These are phyloP conservation scores for Cacatua alba DNA, from an alignment of 2,113 vertebrate genomes.

Conservation along the genomic window DNA sequence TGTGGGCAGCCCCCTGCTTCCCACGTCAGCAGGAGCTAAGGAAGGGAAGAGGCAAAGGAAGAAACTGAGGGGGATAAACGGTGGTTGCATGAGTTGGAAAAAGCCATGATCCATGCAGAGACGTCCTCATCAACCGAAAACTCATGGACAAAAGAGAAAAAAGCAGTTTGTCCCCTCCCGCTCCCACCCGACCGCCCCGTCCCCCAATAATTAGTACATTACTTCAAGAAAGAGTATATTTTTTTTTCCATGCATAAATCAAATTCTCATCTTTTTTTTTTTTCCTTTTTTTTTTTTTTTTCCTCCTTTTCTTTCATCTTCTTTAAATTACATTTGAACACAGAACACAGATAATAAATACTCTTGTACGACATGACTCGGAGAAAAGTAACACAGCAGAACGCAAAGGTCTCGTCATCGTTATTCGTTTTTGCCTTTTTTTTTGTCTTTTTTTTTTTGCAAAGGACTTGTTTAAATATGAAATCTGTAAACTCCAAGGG, in stretches of 20 bases:
- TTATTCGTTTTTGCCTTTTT: conserved; percentile 35
- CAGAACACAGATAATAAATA: conserved; percentile 92
- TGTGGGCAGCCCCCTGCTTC: not conserved
- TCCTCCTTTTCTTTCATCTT: conserved; percentile 77
- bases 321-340: conserved; percentile 94
- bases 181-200: conserved; percentile 53
- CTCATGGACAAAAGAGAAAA: conserved; percentile 32
- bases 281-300: not conserved
- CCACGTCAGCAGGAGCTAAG: not conserved
- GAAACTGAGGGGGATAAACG: not conserved
- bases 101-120: conserved; percentile 64
- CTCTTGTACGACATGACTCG: conserved; percentile 78
- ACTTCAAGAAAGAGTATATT: conserved; percentile 77
- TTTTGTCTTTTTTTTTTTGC: conserved; percentile 26
- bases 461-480: conserved; percentile 76
- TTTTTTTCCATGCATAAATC: conserved; percentile 77
- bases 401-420: conserved; percentile 62
- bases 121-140: conserved; percentile 58
- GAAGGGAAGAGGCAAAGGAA: not conserved
- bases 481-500: conserved; percentile 78
- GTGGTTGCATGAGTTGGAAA: not conserved
- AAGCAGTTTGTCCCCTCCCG: conserved; percentile 50
- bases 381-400: conserved; percentile 73
- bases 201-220: conserved; percentile 73
- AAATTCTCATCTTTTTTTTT: conserved; percentile 72